phyloP scores from a whole-genome alignment of 2,113 vertebrate species.

The Tauraco erythrolophus region DNA sequence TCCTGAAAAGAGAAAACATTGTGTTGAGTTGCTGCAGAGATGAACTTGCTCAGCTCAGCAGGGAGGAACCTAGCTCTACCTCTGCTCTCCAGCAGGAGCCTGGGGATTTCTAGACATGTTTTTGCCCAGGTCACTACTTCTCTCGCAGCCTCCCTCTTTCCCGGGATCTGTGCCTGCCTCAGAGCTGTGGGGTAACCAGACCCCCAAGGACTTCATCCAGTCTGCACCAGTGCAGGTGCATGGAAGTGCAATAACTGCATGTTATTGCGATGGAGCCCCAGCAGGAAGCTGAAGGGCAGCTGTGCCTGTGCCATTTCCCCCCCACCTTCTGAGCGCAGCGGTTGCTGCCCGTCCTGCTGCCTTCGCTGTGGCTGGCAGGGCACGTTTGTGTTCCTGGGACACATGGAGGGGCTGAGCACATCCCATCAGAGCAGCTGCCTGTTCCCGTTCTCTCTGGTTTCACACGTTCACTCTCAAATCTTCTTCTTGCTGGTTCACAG shows the following conservation, averaged over 20 bases:
- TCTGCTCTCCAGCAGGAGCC: not conserved
- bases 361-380: rapidly evolving
- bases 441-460: not conserved
- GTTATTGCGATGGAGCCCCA: not conserved
- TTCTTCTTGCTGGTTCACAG: not conserved
- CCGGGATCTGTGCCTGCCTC: not conserved
- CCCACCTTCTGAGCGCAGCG: not conserved
- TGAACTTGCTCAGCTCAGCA: not conserved
- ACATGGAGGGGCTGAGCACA: constrained; percentile 1
- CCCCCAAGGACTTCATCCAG: not conserved
- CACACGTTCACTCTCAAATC: not conserved
- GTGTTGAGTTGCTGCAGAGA: not conserved
- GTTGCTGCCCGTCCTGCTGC: not conserved
- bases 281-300: not conserved
- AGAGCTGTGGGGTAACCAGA: not conserved
- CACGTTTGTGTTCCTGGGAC: not conserved
- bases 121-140: not conserved
- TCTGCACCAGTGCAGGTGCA: not conserved
- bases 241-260: not conserved
- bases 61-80: not conserved
- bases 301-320: not conserved
- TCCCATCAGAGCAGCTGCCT: not conserved
- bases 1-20: constrained; percentile 1
- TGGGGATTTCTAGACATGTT: not conserved
- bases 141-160: not conserved